These are phyloP conservation scores for Diabrotica virgifera DNA, from an alignment of 1,140 invertebrate genomes.

Conservation along the genomic window DNA sequence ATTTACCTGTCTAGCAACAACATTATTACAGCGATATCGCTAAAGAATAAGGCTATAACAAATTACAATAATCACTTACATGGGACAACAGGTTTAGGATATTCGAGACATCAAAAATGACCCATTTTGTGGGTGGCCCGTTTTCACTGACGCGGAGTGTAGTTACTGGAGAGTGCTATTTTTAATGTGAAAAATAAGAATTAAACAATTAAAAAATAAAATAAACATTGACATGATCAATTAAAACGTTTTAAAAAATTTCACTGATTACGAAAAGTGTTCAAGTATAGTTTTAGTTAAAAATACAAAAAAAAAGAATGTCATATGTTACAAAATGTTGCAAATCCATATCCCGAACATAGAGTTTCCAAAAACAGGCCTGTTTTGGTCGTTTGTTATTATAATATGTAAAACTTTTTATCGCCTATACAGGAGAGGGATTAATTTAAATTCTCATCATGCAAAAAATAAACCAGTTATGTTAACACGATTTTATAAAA, in stretches of 20 bases:
- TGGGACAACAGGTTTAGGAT: no score
- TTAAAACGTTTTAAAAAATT: not conserved
- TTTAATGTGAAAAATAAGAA: no score
- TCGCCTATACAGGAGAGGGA: not conserved
- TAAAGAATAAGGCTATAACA: no score
- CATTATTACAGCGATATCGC: no score
- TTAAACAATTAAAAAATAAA: no score
- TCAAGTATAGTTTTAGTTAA: not conserved
- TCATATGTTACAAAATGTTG: not conserved
- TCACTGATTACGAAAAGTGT: not conserved
- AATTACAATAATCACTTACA: no score
- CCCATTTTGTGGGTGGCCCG: no score
- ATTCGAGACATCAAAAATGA: no score
- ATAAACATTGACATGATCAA: not conserved
- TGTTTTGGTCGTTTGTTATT: not conserved
- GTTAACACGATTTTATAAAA: conserved; percentile 1
- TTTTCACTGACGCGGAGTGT: no score
- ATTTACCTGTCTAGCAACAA: no score
- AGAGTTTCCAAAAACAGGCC: not conserved
- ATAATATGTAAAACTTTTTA: not conserved
- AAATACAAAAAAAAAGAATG: not conserved
- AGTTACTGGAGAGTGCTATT: no score
- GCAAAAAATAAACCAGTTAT: not conserved
- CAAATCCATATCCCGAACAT: not conserved
- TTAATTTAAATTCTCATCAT: conserved; percentile 3